Conservation (phyloP, 1,140 invertebrate species). For the Coenobita brevimanus region DNA sequence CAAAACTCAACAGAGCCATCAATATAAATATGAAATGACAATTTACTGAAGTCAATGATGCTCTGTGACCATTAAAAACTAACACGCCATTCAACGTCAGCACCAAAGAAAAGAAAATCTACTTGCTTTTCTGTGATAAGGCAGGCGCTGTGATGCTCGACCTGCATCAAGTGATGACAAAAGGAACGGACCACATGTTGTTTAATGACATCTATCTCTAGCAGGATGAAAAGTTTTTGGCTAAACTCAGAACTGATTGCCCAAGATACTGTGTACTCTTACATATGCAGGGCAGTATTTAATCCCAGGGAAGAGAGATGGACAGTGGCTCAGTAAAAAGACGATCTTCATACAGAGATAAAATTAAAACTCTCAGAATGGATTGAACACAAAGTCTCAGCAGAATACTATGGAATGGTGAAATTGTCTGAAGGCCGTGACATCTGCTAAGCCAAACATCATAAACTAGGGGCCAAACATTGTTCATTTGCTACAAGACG, state of each 20-base stretch:
- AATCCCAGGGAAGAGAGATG: conserved; percentile 5
- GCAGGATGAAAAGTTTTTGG: conserved; percentile 15
- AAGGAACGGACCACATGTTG: background rate
- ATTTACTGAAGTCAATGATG: no score
- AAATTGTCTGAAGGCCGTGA: no score
- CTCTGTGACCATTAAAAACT: background rate
- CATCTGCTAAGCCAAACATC: no score
- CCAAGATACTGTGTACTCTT: background rate
- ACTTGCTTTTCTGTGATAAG: conserved; percentile 17
- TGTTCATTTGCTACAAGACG: no score
- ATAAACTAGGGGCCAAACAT: no score
- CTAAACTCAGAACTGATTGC: background rate
- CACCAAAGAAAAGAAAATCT: conserved; percentile 18
- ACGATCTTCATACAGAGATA: no score
- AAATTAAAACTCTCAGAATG: no score
- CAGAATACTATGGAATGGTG: no score
- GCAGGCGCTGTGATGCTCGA: conserved; percentile 1
- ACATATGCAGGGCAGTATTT: conserved; percentile 4
- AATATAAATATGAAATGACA: no score
- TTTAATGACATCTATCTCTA: conserved; percentile 17
- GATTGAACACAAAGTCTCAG: no score
- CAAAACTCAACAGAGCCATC: no score
- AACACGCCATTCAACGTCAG: background rate
- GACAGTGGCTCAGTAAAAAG: background rate
- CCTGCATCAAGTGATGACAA: conserved; percentile 21